A percentile compares a stretch with the other conserved stretches of the same genome.
These are phyloP conservation scores for Chironomus riparius DNA, from an alignment of 2,888 invertebrate species.

Conservation along the genomic window DNA sequence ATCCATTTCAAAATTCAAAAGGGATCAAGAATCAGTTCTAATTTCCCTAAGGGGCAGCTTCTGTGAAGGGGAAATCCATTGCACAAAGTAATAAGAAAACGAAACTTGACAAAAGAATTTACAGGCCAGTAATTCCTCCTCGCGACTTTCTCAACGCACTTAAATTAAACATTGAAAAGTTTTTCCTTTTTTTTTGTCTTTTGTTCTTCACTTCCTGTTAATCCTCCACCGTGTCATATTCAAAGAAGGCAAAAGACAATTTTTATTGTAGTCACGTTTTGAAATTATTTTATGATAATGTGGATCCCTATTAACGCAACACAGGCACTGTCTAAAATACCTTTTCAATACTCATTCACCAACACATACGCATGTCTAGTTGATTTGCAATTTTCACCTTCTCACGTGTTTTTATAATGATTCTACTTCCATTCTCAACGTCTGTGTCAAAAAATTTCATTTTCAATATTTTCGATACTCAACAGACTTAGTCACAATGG, in stretches of 20 bases:
- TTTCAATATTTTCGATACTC: too few relatives aligned
- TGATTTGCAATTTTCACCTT: not conserved
- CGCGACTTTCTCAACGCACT: too few relatives aligned
- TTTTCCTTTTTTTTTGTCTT: not conserved
- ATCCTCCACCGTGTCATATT: not conserved
- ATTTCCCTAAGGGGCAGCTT: too few relatives aligned
- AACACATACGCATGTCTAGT: too few relatives aligned
- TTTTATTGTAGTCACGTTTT: slow-evolving; percentile 21
- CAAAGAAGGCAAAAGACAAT: not conserved
- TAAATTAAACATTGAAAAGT: not conserved
- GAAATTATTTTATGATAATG: slow-evolving; percentile 12
- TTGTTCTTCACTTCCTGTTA: too few relatives aligned
- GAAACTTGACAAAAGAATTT: not conserved
- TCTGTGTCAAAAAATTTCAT: too few relatives aligned
- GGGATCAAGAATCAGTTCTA: too few relatives aligned
- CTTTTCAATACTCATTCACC: not conserved
- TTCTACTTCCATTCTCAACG: not conserved
- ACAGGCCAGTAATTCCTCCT: too few relatives aligned
- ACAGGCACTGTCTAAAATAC: not conserved
- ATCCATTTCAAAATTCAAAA: too few relatives aligned
- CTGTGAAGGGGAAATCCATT: too few relatives aligned
- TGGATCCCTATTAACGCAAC: not conserved
- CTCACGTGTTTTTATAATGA: not conserved
- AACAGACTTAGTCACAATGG: too few relatives aligned
- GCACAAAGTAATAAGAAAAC: too few relatives aligned